A percentile compares a stretch with the other conserved stretches of the same genome.
Conservation (phyloP, 2,797 vertebrate species). For the Cirrhinus mrigala region DNA sequence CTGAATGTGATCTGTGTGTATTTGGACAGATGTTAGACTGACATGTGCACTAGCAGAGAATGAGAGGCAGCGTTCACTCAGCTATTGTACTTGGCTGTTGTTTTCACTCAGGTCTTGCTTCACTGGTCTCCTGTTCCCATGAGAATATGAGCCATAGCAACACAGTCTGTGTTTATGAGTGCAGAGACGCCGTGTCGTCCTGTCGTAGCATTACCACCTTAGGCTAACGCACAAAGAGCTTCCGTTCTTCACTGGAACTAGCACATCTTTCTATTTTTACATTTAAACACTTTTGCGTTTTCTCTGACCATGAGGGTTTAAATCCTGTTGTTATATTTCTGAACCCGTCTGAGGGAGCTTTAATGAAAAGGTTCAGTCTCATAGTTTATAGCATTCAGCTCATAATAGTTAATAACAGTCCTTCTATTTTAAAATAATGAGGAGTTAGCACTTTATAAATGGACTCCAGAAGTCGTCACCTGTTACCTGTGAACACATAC, state of each 20-base stretch:
- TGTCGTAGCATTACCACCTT: not conserved
- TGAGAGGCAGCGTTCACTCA: not conserved
- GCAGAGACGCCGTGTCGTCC: conserved; percentile 5
- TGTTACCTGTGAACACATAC: not conserved
- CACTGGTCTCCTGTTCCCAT: conserved; percentile 43
- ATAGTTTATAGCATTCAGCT: not conserved
- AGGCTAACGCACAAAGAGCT: not conserved
- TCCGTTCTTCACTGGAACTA: not conserved
- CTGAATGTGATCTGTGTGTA: not conserved
- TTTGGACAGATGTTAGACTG: conserved; percentile 7
- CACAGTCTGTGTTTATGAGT: conserved; percentile 47
- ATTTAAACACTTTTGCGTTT: not conserved
- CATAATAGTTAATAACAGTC: not conserved
- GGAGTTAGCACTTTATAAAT: not conserved
- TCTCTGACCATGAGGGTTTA: not conserved
- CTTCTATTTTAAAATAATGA: too few species aligned
- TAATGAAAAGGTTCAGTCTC: too few species aligned
- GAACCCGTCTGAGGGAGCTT: not conserved
- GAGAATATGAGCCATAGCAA: conserved; percentile 54
- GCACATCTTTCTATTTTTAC: not conserved
- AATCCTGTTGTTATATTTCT: not conserved
- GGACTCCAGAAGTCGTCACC: not conserved
- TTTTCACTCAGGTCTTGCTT: conserved; percentile 43
- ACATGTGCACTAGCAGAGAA: not conserved
- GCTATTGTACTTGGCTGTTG: conserved; percentile 23